Percentiles rank a stretch among this genome's conserved stretches.
Conservation (phyloP, 2,888 invertebrate species). For the Cephus rjabovi region DNA sequence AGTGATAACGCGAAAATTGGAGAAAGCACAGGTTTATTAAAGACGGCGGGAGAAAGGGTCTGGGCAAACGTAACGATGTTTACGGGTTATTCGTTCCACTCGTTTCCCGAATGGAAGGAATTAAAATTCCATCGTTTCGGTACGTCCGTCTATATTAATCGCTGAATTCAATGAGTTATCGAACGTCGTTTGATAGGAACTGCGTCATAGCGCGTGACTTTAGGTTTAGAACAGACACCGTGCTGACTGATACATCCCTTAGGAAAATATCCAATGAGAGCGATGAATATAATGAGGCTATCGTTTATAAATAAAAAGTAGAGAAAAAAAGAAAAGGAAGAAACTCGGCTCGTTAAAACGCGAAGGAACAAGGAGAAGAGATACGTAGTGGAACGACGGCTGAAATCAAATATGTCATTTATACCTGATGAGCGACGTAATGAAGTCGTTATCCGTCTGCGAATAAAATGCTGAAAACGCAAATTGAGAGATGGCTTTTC, state of each 20-base stretch:
- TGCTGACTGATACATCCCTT: background rate
- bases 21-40: too few relatives aligned
- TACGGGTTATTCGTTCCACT: too few relatives aligned
- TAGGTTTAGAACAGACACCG: too few relatives aligned
- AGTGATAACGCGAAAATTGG: too few relatives aligned
- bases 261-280: background rate
- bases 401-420: slow-evolving; percentile 59
- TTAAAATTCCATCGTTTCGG: too few relatives aligned
- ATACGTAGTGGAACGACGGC: slow-evolving; percentile 10
- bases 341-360: background rate
- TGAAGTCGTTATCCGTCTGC: slow-evolving; percentile 56
- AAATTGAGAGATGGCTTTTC: slow-evolving; percentile 44
- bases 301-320: slow-evolving; percentile 1
- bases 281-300: background rate
- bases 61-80: too few relatives aligned
- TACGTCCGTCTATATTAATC: too few relatives aligned
- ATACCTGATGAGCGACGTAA: slow-evolving; percentile 56
- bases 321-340: background rate
- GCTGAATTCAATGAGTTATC: background rate
- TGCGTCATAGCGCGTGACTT: background rate
- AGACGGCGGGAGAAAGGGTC: too few relatives aligned
- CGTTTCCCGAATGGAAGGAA: too few relatives aligned
- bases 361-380: background rate
- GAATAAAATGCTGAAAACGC: slow-evolving; percentile 53
- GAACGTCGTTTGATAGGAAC: background rate